Evolutionary conservation across 2,113 vertebrate species (phyloP).

Genomic region (Sylvietta virens): DNA sequence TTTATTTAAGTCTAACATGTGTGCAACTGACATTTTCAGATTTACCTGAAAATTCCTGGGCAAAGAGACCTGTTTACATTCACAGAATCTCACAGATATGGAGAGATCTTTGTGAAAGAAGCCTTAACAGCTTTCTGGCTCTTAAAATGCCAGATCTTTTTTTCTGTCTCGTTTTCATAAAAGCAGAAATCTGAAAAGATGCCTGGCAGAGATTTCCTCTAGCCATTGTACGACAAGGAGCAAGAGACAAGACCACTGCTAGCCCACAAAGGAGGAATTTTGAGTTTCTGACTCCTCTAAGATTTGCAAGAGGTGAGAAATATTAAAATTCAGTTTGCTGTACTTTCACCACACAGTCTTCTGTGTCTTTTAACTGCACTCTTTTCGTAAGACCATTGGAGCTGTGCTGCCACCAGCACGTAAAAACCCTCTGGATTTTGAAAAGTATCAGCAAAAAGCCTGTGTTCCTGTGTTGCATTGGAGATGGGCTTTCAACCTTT

Average conservation of each 20-base stretch:
- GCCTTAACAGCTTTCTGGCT: slow-evolving; percentile 41
- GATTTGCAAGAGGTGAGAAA: neutral
- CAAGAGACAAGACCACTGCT: neutral
- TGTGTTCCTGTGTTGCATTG: slow-evolving; percentile 13
- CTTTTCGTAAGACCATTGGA: neutral
- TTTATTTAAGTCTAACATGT: slow-evolving; percentile 15
- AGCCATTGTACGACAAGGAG: neutral
- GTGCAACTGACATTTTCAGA: slow-evolving; percentile 54
- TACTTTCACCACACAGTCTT: neutral
- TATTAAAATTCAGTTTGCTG: neutral
- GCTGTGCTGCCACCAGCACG: neutral
- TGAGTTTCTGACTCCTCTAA: neutral
- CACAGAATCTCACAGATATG: slow-evolving; percentile 38
- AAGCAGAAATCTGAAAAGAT: neutral
- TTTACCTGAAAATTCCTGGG: slow-evolving; percentile 46
- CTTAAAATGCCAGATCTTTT: slow-evolving; percentile 29
- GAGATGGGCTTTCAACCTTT: slow-evolving; percentile 20
- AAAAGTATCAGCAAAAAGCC: neutral
- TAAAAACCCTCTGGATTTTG: neutral
- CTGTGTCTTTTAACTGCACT: neutral
- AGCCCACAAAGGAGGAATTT: neutral
- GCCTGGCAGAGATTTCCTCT: neutral
- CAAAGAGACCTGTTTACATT: slow-evolving; percentile 60
- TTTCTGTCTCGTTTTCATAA: neutral
- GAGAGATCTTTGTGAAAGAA: slow-evolving; percentile 56